A percentile compares a stretch with the other conserved stretches of the same genome.
phyloP scores from a whole-genome alignment of 2,797 vertebrate genomes.

The Crocodylus rhombifer region DNA sequence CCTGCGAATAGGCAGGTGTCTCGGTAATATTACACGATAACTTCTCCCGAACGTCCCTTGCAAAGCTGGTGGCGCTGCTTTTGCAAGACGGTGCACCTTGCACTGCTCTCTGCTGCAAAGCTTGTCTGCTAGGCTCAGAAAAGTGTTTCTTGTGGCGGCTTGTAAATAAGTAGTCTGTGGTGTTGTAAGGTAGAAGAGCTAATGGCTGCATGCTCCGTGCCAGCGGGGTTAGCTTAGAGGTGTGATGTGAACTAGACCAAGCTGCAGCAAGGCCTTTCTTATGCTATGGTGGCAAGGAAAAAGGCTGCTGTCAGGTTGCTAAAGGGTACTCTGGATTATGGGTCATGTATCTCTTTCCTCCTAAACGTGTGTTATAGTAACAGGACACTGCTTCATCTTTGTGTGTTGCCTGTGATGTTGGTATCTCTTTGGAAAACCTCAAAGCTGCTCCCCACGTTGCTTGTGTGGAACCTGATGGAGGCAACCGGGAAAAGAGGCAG shows the following conservation, averaged over 20 bases:
- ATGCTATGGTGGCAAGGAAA: neutral
- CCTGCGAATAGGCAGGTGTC: neutral
- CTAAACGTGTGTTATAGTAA: neutral
- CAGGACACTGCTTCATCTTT: slow-evolving; percentile 30
- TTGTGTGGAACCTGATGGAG: neutral
- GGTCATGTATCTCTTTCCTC: slow-evolving; percentile 13
- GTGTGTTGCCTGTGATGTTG: slow-evolving; percentile 13
- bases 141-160: neutral
- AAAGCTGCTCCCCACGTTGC: neutral
- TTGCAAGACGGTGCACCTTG: neutral
- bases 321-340: slow-evolving; percentile 47
- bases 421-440: slow-evolving; percentile 22
- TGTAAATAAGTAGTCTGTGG: slow-evolving; percentile 56
- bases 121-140: neutral
- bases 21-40: neutral
- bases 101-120: neutral
- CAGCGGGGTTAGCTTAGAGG: neutral
- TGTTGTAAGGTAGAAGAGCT: slow-evolving; percentile 57
- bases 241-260: neutral
- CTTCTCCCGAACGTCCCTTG: neutral
- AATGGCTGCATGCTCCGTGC: neutral
- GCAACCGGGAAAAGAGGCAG: neutral
- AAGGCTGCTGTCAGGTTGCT: slow-evolving; percentile 49
- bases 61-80: neutral
- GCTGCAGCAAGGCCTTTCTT: neutral